Percentiles rank a stretch among this genome's conserved stretches.
Evolutionary conservation across 1,140 invertebrate species (phyloP).

Genomic region (Macrosteles quadrilineatus): DNA sequence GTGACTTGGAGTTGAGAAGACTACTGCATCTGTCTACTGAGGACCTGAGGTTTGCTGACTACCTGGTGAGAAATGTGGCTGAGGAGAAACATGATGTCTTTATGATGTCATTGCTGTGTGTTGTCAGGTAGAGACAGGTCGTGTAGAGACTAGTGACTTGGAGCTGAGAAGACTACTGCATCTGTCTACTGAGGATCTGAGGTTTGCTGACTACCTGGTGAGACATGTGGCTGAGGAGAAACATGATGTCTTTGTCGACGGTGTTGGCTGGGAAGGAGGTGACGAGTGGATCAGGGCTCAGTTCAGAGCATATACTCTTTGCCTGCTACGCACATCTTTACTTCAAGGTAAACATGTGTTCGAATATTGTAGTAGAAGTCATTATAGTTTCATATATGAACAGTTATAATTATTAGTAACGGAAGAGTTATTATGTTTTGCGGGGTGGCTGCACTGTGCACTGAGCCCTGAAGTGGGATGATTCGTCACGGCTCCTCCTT

Average conservation of each 20-base stretch:
- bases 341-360: conserved; percentile 62
- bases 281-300: conserved; percentile 96
- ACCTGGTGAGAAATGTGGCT: too few species aligned
- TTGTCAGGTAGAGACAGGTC: conserved; percentile 71
- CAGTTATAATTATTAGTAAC: too few species aligned
- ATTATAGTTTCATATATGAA: too few species aligned
- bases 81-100: too few species aligned
- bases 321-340: conserved; percentile 79
- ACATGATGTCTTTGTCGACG: conserved; percentile 69
- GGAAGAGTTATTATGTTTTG: too few species aligned
- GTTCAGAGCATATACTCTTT: conserved; percentile 89
- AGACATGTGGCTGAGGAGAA: conserved; percentile 79
- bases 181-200: conserved; percentile 91
- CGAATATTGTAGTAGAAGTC: too few species aligned
- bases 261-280: conserved; percentile 86
- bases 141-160: conserved; percentile 85
- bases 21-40: conserved; percentile 89
- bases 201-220: conserved; percentile 93
- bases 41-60: conserved; percentile 92
- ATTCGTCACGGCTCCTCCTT: too few species aligned
- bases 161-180: conserved; percentile 80
- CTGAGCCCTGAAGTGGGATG: too few species aligned
- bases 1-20: conserved; percentile 79
- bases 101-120: too few species aligned
- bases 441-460: too few species aligned